phyloP scores from a whole-genome alignment of 2,113 vertebrate genomes.

The Rousettus leschenaultii region DNA sequence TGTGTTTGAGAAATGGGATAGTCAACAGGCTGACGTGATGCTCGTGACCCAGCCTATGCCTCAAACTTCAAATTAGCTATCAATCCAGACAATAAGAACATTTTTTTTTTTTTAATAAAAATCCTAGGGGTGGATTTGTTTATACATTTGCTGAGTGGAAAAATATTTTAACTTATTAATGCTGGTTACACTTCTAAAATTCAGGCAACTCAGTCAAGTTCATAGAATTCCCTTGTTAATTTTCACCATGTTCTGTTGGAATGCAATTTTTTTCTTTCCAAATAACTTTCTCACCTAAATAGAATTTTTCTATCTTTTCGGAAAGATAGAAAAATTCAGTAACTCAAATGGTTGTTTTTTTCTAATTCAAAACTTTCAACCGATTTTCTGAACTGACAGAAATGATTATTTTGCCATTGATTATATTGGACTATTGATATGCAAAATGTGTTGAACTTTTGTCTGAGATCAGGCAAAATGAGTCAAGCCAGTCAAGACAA shows the following conservation, averaged over 20 bases:
- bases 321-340: background rate
- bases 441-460: background rate
- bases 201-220: background rate
- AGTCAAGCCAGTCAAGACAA: background rate
- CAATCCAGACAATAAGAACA: background rate
- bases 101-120: background rate
- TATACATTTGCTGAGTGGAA: background rate
- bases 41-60: background rate
- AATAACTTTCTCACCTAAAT: background rate
- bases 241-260: background rate
- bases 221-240: background rate
- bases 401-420: background rate
- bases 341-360: background rate
- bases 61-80: background rate
- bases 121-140: background rate
- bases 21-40: conserved; percentile 57
- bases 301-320: background rate
- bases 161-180: background rate
- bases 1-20: conserved; percentile 69
- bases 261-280: background rate
- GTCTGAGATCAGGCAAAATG: background rate
- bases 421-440: background rate
- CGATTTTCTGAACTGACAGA: conserved; percentile 19
- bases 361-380: background rate
- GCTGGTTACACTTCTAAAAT: background rate